phyloP scores from a whole-genome alignment of 2,113 vertebrate species.

The Carlito syrichta region DNA sequence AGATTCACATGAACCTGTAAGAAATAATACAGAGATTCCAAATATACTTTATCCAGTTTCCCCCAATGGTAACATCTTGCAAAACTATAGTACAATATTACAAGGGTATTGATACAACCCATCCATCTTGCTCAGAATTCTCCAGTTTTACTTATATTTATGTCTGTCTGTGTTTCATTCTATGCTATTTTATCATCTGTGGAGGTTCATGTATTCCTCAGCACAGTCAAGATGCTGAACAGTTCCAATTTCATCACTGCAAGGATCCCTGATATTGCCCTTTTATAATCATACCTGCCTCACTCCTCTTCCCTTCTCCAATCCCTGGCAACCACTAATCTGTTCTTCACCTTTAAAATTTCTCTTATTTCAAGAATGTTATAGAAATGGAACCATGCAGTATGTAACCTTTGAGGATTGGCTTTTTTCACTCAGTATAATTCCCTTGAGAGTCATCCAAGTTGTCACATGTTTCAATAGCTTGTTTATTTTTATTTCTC shows the following conservation, averaged over 20 bases:
- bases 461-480: neutral
- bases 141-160: neutral
- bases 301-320: neutral
- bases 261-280: neutral
- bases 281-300: neutral
- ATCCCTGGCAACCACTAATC: neutral
- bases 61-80: neutral
- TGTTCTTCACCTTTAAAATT: neutral
- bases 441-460: neutral
- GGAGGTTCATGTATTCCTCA: neutral
- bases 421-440: neutral
- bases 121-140: neutral
- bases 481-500: neutral
- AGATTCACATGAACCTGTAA: neutral
- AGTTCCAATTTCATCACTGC: neutral
- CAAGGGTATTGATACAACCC: neutral
- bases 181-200: neutral
- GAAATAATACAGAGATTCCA: conserved; percentile 1
- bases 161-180: neutral
- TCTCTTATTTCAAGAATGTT: conserved; percentile 19
- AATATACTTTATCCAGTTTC: neutral
- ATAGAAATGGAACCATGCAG: neutral
- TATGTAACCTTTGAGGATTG: neutral
- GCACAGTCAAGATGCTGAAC: neutral
- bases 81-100: neutral